Evolutionary conservation across 92 coral and sea anemone species (phyloP).

Genomic region (Phymanthus crucifer): DNA sequence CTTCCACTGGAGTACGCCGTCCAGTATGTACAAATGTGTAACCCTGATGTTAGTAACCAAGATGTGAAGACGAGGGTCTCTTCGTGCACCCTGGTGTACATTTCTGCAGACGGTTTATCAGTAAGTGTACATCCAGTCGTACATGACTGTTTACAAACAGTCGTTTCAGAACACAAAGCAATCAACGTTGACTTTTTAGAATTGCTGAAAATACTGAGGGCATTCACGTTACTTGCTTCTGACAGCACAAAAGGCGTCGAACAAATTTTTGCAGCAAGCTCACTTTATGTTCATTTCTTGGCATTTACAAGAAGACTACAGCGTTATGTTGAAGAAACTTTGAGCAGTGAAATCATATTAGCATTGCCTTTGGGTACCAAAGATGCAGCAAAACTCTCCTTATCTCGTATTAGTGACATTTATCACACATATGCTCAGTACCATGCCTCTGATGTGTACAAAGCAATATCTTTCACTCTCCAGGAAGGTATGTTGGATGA

Average conservation of each 20-base stretch:
- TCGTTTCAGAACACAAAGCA: neutral
- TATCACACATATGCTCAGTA: no score
- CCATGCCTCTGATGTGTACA: no score
- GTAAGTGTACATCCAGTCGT: conserved; percentile 6
- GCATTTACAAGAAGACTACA: no score
- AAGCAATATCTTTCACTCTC: no score
- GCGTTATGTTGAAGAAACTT: neutral
- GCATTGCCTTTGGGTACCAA: no score
- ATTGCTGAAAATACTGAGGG: neutral
- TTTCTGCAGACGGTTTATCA: neutral
- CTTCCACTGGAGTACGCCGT: conserved; percentile 4
- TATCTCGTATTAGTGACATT: no score
- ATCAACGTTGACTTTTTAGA: neutral
- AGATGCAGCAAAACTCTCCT: no score
- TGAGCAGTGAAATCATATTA: no score
- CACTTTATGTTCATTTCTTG: no score
- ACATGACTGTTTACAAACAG: neutral
- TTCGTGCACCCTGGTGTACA: neutral
- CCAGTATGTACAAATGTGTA: neutral
- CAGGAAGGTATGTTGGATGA: neutral
- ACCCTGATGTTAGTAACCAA: neutral
- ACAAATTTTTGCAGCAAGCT: no score
- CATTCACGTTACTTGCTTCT: neutral
- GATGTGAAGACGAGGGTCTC: neutral
- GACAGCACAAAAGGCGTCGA: no score